phyloP scores from a whole-genome alignment of 2,797 vertebrate genomes.

The Anolis apletophallus region DNA sequence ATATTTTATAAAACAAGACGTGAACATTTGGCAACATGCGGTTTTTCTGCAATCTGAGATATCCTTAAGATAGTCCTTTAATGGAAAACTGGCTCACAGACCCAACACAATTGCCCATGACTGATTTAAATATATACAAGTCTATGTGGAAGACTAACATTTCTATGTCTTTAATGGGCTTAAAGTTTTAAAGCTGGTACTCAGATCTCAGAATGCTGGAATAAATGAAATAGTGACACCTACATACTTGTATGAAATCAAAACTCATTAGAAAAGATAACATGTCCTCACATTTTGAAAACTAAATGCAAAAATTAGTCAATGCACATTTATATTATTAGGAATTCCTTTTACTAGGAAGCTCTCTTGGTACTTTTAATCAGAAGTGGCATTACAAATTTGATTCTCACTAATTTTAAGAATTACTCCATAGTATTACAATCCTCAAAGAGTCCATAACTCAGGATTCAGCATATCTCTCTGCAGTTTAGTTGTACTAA shows the following conservation, averaged over 20 bases:
- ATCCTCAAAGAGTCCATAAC: slow-evolving; percentile 48
- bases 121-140: not conserved
- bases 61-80: no score
- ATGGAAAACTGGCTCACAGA: no score
- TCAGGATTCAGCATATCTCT: slow-evolving; percentile 46
- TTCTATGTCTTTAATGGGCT: not conserved
- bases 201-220: not conserved
- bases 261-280: not conserved
- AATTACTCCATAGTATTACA: slow-evolving; percentile 36
- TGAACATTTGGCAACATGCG: no score
- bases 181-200: not conserved
- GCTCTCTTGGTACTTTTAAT: not conserved
- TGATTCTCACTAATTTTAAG: slow-evolving; percentile 34
- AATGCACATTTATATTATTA: not conserved
- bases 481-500: slow-evolving; percentile 32
- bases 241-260: not conserved
- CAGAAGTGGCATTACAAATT: slow-evolving; percentile 49
- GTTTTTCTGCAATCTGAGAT: no score
- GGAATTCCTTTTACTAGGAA: not conserved
- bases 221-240: no score
- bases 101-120: not conserved
- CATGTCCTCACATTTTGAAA: not conserved
- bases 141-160: not conserved
- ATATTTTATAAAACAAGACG: no score
- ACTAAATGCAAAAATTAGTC: not conserved